These are phyloP conservation scores for Drosophila bocqueti DNA, from an alignment of 1,140 invertebrate genomes.

Conservation along the genomic window DNA sequence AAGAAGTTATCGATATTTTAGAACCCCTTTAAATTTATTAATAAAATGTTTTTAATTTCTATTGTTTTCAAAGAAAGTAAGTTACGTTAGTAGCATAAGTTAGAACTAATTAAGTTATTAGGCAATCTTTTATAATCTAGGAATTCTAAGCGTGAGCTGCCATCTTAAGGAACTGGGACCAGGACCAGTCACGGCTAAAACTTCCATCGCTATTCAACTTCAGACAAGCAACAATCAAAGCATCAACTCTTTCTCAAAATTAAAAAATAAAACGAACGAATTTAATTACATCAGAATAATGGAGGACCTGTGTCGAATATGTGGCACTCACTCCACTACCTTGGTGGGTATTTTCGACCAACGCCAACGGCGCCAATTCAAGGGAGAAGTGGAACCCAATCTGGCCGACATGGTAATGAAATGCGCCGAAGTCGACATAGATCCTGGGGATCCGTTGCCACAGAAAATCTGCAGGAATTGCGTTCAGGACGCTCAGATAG, in stretches of 20 bases:
- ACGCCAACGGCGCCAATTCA: background rate
- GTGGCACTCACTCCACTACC: conserved; percentile 1
- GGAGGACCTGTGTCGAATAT: conserved; percentile 32
- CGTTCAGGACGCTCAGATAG: conserved; percentile 21
- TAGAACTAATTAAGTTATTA: background rate
- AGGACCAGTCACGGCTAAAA: background rate
- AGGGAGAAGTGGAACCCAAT: background rate
- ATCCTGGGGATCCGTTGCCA: conserved; percentile 12
- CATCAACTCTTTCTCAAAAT: background rate
- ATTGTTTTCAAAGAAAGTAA: background rate
- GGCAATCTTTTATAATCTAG: background rate
- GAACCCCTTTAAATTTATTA: too few species aligned
- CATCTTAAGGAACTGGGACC: background rate
- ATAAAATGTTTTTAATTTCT: background rate
- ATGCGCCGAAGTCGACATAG: conserved; percentile 21
- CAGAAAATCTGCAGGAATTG: conserved; percentile 41
- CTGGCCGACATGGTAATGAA: conserved; percentile 24
- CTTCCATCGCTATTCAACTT: conserved; percentile 11
- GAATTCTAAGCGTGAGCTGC: background rate
- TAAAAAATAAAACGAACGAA: background rate
- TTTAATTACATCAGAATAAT: background rate
- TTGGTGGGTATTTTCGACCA: conserved; percentile 28
- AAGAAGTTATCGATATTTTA: background rate
- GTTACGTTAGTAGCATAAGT: background rate
- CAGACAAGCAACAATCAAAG: conserved; percentile 1